phyloP scores from a whole-genome alignment of 2,113 vertebrate species.

The Eupsittula cactorum region DNA sequence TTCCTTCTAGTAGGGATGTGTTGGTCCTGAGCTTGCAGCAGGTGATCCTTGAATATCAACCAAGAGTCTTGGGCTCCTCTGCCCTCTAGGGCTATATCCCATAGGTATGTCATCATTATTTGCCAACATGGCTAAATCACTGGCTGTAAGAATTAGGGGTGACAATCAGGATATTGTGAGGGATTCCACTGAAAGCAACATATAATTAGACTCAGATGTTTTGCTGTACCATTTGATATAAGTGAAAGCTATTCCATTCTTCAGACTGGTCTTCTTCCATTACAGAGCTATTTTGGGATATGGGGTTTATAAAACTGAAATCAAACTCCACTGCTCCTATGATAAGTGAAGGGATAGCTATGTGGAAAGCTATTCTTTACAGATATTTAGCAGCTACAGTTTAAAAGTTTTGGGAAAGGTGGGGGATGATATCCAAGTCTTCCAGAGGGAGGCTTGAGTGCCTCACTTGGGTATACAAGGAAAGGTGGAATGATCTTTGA shows the following conservation, averaged over 20 bases:
- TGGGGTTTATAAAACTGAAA: neutral
- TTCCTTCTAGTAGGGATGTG: too few relatives aligned
- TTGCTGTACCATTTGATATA: neutral
- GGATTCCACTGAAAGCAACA: neutral
- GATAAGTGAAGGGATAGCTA: neutral
- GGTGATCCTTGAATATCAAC: too few relatives aligned
- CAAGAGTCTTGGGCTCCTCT: too few relatives aligned
- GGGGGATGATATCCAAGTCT: rapidly evolving
- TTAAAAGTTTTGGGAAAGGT: neutral
- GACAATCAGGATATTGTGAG: neutral
- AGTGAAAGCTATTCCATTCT: neutral
- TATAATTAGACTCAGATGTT: neutral
- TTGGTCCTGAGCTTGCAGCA: too few relatives aligned
- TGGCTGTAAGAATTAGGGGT: neutral
- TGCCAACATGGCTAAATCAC: neutral
- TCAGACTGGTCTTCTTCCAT: neutral
- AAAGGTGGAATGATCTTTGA: neutral
- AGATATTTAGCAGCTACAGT: neutral
- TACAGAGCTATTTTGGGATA: neutral
- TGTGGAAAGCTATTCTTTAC: neutral
- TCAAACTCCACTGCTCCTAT: neutral
- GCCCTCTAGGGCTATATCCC: too few relatives aligned
- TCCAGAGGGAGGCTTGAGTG: neutral
- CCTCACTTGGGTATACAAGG: neutral
- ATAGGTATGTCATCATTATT: neutral